These are phyloP conservation scores for Esox lucius DNA, from an alignment of 2,797 vertebrate genomes.

Conservation along the genomic window DNA sequence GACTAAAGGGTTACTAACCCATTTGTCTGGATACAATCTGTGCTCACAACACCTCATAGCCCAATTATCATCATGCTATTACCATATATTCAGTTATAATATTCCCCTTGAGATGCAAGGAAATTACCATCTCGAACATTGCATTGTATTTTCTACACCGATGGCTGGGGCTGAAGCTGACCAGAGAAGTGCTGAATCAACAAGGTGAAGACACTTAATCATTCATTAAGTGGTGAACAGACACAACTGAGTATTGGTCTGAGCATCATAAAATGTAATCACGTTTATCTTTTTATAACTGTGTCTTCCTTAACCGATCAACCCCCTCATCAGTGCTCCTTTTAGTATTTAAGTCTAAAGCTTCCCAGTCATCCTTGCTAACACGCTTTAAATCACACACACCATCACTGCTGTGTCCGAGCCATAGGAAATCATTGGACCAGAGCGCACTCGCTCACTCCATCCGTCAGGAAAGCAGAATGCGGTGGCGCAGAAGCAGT, in stretches of 20 bases:
- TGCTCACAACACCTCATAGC: not conserved
- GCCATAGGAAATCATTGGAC: not conserved
- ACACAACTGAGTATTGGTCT: not conserved
- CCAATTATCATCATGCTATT: not conserved
- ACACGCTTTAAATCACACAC: slow-evolving; percentile 31
- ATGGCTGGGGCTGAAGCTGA: not conserved
- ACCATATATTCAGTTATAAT: not conserved
- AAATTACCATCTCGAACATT: not conserved
- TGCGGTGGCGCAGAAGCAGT: slow-evolving; percentile 28
- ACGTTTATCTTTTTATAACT: not conserved
- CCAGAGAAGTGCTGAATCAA: slow-evolving; percentile 2
- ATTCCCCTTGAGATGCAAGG: not conserved
- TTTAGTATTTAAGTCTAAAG: slow-evolving; percentile 6
- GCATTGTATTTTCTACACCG: not conserved
- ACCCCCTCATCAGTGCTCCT: not conserved
- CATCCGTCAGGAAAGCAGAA: slow-evolving; percentile 26
- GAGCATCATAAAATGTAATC: not conserved
- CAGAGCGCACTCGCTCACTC: not conserved
- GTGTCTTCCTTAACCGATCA: not conserved
- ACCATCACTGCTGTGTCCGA: not conserved
- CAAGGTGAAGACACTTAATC: not conserved
- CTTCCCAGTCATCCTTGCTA: not conserved
- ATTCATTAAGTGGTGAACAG: not conserved
- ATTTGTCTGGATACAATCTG: not conserved
- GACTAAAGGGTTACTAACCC: not conserved